Percentiles rank a stretch among this genome's conserved stretches.
Conservation (phyloP, 2,888 invertebrate genomes). For the Villa cingulata region DNA sequence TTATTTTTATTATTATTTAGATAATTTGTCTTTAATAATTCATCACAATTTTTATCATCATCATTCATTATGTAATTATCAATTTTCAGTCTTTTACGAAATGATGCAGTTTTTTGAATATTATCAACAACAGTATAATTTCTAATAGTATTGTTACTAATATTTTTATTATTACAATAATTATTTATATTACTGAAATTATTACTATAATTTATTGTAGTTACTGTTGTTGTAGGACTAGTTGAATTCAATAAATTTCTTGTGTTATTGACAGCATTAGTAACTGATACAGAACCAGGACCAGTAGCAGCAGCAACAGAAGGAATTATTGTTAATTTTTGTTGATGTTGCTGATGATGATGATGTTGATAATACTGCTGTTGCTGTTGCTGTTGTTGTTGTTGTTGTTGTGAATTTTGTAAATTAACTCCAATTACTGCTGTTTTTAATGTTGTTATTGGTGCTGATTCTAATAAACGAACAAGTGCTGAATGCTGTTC, state of each 20-base stretch:
- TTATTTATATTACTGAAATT: slow-evolving; percentile 3
- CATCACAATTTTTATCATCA: background rate
- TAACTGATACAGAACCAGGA: no score
- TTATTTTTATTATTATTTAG: slow-evolving; percentile 2
- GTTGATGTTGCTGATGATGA: background rate
- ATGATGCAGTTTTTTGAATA: slow-evolving; percentile 9
- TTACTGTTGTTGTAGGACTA: slow-evolving; percentile 11
- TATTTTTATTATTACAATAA: background rate
- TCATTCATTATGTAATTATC: slow-evolving; percentile 2
- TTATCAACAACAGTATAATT: no score
- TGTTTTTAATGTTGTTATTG: slow-evolving; percentile 21
- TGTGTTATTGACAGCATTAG: no score
- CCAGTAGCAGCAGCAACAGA: no score
- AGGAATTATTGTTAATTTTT: slow-evolving; percentile 13
- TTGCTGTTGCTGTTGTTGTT: slow-evolving; percentile 10
- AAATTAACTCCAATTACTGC: slow-evolving; percentile 10
- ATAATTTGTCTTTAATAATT: no score
- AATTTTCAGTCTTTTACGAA: slow-evolving; percentile 18
- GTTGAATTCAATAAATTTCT: no score
- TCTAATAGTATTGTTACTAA: slow-evolving; percentile 3
- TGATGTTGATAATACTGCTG: slow-evolving; percentile 13
- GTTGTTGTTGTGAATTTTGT: slow-evolving; percentile 10
- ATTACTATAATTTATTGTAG: background rate
- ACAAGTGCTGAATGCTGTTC: slow-evolving; percentile 50
- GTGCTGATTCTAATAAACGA: slow-evolving; percentile 46